phyloP scores from a whole-genome alignment of 92 coral and sea anemone genomes.

The Metridium senile region DNA sequence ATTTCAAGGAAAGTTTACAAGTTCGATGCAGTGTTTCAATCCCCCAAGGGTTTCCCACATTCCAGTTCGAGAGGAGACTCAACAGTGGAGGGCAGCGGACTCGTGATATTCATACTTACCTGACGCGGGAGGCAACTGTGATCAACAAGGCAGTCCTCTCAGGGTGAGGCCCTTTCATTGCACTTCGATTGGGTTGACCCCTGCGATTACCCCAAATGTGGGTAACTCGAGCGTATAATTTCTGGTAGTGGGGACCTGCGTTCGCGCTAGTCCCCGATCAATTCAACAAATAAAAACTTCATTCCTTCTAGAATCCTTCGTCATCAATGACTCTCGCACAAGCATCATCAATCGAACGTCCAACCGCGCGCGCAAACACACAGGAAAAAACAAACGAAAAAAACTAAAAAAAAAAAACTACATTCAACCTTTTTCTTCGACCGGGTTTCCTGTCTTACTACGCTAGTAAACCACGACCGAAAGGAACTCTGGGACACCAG shows the following conservation, averaged over 20 bases:
- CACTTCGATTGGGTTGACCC: slow-evolving; percentile 23
- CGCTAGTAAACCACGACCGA: too few relatives aligned
- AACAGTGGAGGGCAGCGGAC: background rate
- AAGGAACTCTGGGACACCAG: too few relatives aligned
- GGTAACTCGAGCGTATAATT: slow-evolving; percentile 87
- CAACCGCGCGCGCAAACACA: too few relatives aligned
- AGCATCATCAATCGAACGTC: too few relatives aligned
- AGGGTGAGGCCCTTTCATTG: slow-evolving; percentile 21
- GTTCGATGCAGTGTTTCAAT: too few relatives aligned
- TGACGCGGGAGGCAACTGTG: slow-evolving; percentile 12
- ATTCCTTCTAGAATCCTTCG: background rate
- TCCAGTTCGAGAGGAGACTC: background rate
- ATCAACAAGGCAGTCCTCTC: slow-evolving; percentile 16
- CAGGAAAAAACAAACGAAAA: too few relatives aligned
- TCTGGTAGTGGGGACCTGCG: slow-evolving; percentile 90
- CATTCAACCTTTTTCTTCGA: too few relatives aligned
- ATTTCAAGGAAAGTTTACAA: too few relatives aligned
- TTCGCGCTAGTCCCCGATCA: slow-evolving; percentile 72
- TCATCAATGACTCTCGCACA: too few relatives aligned
- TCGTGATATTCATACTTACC: background rate
- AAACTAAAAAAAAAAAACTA: too few relatives aligned
- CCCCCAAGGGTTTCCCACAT: too few relatives aligned
- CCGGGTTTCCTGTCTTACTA: too few relatives aligned
- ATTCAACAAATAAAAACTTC: background rate
- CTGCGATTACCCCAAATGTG: slow-evolving; percentile 82